These are phyloP conservation scores for Mechanitis mazaeus DNA, from an alignment of 2,888 invertebrate genomes.

Conservation along the genomic window DNA sequence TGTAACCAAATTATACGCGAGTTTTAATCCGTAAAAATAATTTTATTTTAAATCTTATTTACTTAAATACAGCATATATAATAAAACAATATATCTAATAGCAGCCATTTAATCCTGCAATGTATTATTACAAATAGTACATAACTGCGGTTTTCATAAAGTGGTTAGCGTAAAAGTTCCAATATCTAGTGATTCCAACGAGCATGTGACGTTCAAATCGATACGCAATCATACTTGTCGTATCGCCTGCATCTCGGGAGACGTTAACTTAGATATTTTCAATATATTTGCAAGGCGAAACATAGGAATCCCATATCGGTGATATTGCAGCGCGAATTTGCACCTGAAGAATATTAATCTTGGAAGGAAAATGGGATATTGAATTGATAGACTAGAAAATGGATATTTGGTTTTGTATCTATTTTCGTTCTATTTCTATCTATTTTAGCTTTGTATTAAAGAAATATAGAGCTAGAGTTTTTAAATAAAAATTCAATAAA, in stretches of 20 bases:
- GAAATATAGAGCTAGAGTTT: too few species aligned
- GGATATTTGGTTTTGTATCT: too few species aligned
- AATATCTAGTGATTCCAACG: not conserved
- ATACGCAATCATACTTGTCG: conserved; percentile 49
- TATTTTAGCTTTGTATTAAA: too few species aligned
- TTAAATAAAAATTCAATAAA: too few species aligned
- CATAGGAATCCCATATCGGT: conserved; percentile 44
- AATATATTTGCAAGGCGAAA: conserved; percentile 47
- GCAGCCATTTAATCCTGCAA: too few species aligned
- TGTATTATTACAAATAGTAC: not conserved
- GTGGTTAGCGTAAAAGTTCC: not conserved
- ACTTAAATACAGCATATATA: too few species aligned
- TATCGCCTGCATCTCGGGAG: conserved; percentile 38
- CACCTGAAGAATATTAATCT: conserved; percentile 5
- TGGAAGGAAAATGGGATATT: conserved; percentile 2
- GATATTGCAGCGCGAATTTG: conserved; percentile 8
- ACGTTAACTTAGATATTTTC: conserved; percentile 50
- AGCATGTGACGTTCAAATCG: conserved; percentile 33
- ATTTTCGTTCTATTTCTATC: too few species aligned
- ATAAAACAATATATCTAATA: too few species aligned
- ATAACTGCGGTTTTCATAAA: not conserved
- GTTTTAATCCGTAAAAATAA: too few species aligned
- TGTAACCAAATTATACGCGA: too few species aligned
- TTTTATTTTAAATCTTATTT: too few species aligned
- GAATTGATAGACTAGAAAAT: conserved; percentile 1